These are phyloP conservation scores for Mimachlamys varia DNA, from an alignment of 2,888 invertebrate species.

Conservation along the genomic window DNA sequence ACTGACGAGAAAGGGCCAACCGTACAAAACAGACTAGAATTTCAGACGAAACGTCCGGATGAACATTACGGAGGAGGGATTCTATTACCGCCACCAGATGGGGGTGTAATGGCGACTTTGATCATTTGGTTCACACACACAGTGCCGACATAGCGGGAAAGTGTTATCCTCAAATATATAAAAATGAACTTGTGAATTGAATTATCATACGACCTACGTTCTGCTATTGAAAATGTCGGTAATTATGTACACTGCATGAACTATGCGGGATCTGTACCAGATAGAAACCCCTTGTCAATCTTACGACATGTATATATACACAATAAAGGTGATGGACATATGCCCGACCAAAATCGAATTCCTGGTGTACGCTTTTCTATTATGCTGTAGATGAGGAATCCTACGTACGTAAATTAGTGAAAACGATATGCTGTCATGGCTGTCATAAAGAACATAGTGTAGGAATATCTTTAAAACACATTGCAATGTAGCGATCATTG, in stretches of 20 bases:
- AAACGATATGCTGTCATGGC: background rate
- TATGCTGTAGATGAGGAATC: background rate
- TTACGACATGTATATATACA: background rate
- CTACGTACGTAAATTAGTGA: constrained; percentile 25
- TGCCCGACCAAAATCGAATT: background rate
- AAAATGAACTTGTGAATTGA: background rate
- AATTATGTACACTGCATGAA: background rate
- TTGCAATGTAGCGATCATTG: background rate
- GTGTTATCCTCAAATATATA: background rate
- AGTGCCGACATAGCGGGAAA: background rate
- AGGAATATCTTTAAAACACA: background rate
- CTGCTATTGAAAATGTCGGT: background rate
- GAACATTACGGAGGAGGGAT: background rate
- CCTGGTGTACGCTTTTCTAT: background rate
- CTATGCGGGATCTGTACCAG: background rate
- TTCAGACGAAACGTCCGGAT: too few species aligned
- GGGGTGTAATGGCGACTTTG: background rate
- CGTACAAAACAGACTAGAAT: too few species aligned
- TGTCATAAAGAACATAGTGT: background rate
- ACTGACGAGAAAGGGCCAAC: too few species aligned
- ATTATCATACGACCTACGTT: background rate
- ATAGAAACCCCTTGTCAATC: background rate
- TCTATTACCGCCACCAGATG: background rate
- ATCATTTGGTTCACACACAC: too few species aligned
- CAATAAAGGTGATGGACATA: background rate